These are phyloP conservation scores for Hyperoodon ampullatus DNA, from an alignment of 2,113 vertebrate genomes.

Conservation along the genomic window DNA sequence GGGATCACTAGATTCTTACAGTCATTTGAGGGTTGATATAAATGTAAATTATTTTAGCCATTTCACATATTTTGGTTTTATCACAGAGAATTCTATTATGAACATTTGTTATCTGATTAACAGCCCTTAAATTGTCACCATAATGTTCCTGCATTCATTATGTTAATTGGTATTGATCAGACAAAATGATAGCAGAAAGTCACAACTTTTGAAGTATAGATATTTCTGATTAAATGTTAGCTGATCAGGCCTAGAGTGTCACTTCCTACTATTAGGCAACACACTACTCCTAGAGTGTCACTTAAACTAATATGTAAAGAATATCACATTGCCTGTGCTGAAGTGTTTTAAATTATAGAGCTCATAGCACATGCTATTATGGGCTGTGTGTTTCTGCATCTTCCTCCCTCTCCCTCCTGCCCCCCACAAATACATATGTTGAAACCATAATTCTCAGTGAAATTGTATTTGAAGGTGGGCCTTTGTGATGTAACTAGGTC, in stretches of 20 bases:
- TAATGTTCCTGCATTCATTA: not conserved
- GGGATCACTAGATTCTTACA: not conserved
- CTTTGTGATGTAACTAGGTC: not conserved
- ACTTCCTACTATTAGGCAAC: not conserved
- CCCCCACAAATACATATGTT: not conserved
- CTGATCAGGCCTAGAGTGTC: not conserved
- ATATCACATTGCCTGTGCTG: not conserved
- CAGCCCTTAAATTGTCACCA: not conserved
- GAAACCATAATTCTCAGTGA: not conserved
- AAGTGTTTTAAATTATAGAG: not conserved
- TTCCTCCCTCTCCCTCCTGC: not conserved
- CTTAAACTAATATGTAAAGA: not conserved
- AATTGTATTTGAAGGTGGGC: not conserved
- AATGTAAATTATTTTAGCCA: not conserved
- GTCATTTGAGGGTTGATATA: not conserved
- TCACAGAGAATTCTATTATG: not conserved
- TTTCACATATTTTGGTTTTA: not conserved
- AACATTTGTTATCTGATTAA: not conserved
- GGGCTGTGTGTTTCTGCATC: not conserved
- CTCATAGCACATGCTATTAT: too few relatives aligned
- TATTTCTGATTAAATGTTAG: constrained; percentile 10
- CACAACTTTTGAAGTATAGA: not conserved
- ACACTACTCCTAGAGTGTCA: not conserved
- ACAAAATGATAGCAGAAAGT: not conserved
- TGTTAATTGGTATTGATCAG: not conserved